Evolutionary conservation across 2,797 vertebrate genomes (phyloP), one percentile per base, ranked within the genome.

Genomic region (Cyclopterus lumpus): DNA sequence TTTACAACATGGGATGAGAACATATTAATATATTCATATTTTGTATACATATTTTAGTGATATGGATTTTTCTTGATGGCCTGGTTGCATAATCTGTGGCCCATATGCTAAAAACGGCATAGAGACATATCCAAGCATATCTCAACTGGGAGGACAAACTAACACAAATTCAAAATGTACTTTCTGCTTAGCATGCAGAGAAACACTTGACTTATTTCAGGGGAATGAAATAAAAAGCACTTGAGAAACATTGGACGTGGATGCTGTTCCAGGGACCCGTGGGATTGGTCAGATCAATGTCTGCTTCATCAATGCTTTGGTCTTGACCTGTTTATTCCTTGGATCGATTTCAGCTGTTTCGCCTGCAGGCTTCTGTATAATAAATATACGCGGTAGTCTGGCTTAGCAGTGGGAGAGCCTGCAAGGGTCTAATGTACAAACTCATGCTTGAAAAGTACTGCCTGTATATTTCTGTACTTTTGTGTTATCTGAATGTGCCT

Each of bases 281-380:
- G 86, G 84, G 86, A 85, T 64, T 12, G 55, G 34, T 57, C 73
- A 18, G 85, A 92, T 93, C 90, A 86, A 91, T 92, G 86, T 89
- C 89, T 86, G 87, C 88, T 89, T 91, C 91, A 92, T 93, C 90
- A 89, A 89, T 53, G 60, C 89, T 87, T 88, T 79, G 85, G 81
- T 87, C 85, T 83, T 77, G 87, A 93, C 90, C 88, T 89, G 90
- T 92, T 93, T 92, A 91, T 87, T 91, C 82, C 71, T 84, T 14
- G 0, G 26, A 89, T 92, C 65, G 87, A 93, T 92, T 65, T 28
- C 68, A 63, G 65, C 73, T 60, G 82, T 72, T 89, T 75, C 66
- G 80, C 87, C 87, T 86, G 46, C 46, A 44, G 87, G 84, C 85
- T 16, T 86, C 67, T 82, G 80, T 79, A 79, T 91, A 81, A 90